These are phyloP conservation scores for Cotesia chilonis DNA, from an alignment of 1,140 invertebrate species.

Conservation along the genomic window DNA sequence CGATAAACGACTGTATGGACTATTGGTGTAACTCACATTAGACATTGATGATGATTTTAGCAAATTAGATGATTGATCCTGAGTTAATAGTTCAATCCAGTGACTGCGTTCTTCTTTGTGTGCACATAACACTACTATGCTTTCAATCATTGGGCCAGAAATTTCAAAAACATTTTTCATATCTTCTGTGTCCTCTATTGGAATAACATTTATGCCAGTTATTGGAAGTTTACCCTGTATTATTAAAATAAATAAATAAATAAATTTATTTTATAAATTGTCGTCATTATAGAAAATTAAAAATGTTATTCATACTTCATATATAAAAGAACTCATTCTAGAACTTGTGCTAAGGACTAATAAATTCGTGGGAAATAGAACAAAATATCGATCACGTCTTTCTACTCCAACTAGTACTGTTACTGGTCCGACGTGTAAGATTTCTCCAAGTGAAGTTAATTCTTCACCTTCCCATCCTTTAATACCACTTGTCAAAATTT, in stretches of 20 bases:
- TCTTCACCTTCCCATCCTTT: constrained; percentile 95
- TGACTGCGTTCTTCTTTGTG: constrained; percentile 83
- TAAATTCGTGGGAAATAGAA: constrained; percentile 87
- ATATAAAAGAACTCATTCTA: constrained; percentile 93
- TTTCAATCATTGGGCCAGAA: constrained; percentile 87
- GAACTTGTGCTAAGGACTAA: constrained; percentile 91
- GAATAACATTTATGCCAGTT: constrained; percentile 81
- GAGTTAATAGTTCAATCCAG: constrained; percentile 83
- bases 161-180: constrained; percentile 93
- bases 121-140: constrained; percentile 85
- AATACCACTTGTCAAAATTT: constrained; percentile 92
- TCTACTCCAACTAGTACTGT: constrained; percentile 76
- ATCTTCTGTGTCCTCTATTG: constrained; percentile 81
- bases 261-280: not conserved
- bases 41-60: constrained; percentile 60
- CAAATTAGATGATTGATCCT: constrained; percentile 68
- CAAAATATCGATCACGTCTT: constrained; percentile 89
- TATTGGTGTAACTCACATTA: constrained; percentile 64
- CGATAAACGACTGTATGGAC: constrained; percentile 70
- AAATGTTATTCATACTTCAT: constrained; percentile 75
- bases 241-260: constrained; percentile 9
- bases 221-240: constrained; percentile 87
- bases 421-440: constrained; percentile 87
- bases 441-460: constrained; percentile 76
- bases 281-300: too few relatives aligned